These are phyloP conservation scores for Dorcus hopei DNA, from an alignment of 2,888 invertebrate genomes.

Conservation along the genomic window DNA sequence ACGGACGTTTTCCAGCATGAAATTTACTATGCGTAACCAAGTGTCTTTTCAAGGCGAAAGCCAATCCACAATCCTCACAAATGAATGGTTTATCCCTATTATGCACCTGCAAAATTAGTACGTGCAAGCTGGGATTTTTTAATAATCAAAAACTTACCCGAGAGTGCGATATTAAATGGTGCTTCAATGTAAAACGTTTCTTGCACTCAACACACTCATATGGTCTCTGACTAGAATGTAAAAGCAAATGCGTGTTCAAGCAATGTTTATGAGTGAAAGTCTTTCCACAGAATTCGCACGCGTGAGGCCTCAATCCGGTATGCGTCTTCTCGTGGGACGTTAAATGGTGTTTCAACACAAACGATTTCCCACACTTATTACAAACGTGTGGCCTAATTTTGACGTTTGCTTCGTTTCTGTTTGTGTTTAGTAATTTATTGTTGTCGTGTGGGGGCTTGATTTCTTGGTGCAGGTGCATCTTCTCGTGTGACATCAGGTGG, in stretches of 20 bases:
- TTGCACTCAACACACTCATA: constrained; percentile 83
- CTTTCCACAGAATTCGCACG: constrained; percentile 76
- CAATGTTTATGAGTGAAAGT: constrained; percentile 81
- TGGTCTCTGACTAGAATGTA: constrained; percentile 78
- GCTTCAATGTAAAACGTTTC: constrained; percentile 82
- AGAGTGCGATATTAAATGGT: constrained; percentile 77
- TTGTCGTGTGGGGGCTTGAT: constrained; percentile 5
- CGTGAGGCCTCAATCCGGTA: constrained; percentile 76
- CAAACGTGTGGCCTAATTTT: constrained; percentile 68
- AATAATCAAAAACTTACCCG: constrained; percentile 52
- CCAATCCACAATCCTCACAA: constrained; percentile 78
- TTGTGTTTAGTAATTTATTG: constrained; percentile 4
- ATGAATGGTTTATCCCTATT: constrained; percentile 79
- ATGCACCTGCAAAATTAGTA: constrained; percentile 55
- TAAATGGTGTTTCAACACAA: constrained; percentile 78
- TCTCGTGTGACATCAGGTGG: constrained; percentile 78
- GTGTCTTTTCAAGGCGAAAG: constrained; percentile 78
- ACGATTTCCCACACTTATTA: constrained; percentile 79
- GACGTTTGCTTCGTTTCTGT: constrained; percentile 5
- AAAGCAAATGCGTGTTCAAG: constrained; percentile 74
- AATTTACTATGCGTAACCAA: constrained; percentile 83
- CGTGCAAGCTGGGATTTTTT: too few relatives aligned
- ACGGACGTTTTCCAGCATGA: constrained; percentile 81
- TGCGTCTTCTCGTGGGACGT: constrained; percentile 81
- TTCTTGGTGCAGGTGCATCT: constrained; percentile 81